Evolutionary conservation across 2,888 invertebrate species (phyloP).

Genomic region (Sminthurides aquaticus): DNA sequence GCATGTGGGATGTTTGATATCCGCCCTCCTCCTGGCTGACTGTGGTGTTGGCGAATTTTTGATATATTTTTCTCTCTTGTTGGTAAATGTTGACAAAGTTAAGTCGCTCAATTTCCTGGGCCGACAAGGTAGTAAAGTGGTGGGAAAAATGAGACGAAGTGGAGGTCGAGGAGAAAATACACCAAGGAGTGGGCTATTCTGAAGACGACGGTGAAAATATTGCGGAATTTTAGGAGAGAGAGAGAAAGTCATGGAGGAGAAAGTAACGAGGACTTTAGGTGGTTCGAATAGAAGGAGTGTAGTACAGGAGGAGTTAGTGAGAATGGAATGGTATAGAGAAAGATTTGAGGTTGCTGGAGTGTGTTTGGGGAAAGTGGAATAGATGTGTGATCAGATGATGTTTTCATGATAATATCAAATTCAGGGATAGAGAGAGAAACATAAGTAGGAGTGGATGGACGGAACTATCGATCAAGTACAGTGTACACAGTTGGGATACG

Average conservation of each 20-base stretch:
- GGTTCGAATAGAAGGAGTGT: too few relatives aligned
- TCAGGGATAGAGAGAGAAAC: too few relatives aligned
- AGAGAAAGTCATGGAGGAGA: too few relatives aligned
- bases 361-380: too few relatives aligned
- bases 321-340: not conserved
- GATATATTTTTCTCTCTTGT: not conserved
- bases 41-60: not conserved
- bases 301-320: not conserved
- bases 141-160: not conserved
- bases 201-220: too few relatives aligned
- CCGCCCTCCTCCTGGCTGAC: not conserved
- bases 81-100: not conserved
- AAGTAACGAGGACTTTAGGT: too few relatives aligned
- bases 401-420: not conserved
- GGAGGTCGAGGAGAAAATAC: too few relatives aligned
- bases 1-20: too few relatives aligned
- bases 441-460: not conserved
- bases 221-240: too few relatives aligned
- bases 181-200: too few relatives aligned
- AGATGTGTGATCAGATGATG: not conserved
- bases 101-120: not conserved
- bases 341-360: not conserved
- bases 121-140: not conserved
- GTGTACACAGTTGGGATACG: not conserved
- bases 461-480: not conserved